Percentiles rank a stretch among this genome's conserved stretches.
These are phyloP conservation scores for Melanerpes aurifrons DNA, from an alignment of 2,113 vertebrate genomes.

Conservation along the genomic window DNA sequence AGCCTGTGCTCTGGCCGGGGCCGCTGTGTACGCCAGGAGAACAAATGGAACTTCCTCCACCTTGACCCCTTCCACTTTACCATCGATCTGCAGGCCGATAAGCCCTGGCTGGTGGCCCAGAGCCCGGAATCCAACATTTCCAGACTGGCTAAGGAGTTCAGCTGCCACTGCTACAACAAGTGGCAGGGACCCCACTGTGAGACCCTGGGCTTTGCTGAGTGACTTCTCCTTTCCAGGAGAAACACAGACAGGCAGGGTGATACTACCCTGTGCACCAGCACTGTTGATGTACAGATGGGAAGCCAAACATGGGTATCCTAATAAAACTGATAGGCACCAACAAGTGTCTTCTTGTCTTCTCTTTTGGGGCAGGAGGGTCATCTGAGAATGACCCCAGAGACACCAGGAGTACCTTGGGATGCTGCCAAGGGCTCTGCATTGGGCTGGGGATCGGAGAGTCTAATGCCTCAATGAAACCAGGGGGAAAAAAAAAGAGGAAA, in stretches of 20 bases:
- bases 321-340: neutral
- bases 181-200: constrained; percentile 78
- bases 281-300: neutral
- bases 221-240: neutral
- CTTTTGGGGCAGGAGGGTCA: neutral
- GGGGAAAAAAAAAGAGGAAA: neutral
- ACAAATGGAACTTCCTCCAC: constrained; percentile 80
- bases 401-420: neutral
- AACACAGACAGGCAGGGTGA: neutral
- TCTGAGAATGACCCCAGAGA: no score
- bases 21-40: constrained; percentile 81
- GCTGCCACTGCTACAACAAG: constrained; percentile 88
- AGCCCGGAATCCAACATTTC: constrained; percentile 44
- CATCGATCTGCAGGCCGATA: constrained; percentile 63
- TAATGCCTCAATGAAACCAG: neutral
- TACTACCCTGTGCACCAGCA: fast-evolving
- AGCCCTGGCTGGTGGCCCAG: constrained; percentile 66
- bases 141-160: constrained; percentile 76
- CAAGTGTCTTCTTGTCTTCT: neutral
- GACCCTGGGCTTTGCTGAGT: neutral
- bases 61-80: constrained; percentile 79
- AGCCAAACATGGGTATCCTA: neutral
- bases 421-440: neutral
- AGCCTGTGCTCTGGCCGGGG: constrained; percentile 83
- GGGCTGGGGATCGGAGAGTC: neutral